A percentile compares a stretch with the other conserved stretches of the same genome.
phyloP scores from a whole-genome alignment of 2,113 vertebrate species.

The Ellobius talpinus region DNA sequence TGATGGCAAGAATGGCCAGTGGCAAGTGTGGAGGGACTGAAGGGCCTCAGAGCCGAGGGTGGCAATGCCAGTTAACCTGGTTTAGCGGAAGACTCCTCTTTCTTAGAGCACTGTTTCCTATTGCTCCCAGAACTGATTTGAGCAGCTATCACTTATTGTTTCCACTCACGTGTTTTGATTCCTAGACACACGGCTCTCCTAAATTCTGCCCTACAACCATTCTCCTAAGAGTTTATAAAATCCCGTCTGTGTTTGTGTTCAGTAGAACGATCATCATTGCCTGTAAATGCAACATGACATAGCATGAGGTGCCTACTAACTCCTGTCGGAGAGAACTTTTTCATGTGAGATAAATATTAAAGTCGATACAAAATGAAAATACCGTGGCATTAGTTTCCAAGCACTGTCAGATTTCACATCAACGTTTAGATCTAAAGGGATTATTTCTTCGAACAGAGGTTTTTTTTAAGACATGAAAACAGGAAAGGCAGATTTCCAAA shows the following conservation, averaged over 20 bases:
- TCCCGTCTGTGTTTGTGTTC: not conserved
- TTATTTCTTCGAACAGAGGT: not conserved
- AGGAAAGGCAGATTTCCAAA: not conserved
- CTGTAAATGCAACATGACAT: not conserved
- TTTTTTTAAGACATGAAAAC: not conserved
- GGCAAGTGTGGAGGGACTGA: not conserved
- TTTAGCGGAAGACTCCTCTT: not conserved
- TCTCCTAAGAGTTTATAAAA: conserved; percentile 19
- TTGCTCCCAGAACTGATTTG: not conserved
- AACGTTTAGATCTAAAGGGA: not conserved
- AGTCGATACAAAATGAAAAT: not conserved
- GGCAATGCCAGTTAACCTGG: not conserved
- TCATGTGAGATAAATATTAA: not conserved
- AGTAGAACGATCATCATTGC: not conserved
- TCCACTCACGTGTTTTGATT: not conserved
- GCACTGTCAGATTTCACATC: not conserved
- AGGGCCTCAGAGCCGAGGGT: too few species aligned
- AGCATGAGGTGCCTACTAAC: not conserved
- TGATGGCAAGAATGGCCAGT: not conserved
- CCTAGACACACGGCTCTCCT: not conserved
- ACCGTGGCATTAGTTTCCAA: not conserved
- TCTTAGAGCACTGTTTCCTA: not conserved
- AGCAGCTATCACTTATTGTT: not conserved
- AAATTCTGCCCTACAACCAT: not conserved
- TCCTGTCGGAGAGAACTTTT: not conserved